Conservation (phyloP, 2,888 invertebrate genomes). For the Stegophylla sp. region DNA sequence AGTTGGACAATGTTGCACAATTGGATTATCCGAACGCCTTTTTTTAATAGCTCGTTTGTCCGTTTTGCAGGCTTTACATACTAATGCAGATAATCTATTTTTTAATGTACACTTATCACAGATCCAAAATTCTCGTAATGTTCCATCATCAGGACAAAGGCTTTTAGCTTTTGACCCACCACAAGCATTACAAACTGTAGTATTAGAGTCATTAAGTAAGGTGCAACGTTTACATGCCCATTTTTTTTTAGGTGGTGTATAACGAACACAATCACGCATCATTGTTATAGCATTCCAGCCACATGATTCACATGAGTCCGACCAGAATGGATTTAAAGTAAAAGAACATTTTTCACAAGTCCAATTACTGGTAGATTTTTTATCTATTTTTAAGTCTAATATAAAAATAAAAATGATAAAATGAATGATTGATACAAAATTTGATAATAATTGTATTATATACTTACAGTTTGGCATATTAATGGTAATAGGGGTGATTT, state of each 20-base stretch:
- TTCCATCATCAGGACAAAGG: constrained; percentile 72
- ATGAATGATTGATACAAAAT: neutral
- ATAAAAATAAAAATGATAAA: neutral
- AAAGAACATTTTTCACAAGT: constrained; percentile 88
- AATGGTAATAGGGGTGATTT: constrained; percentile 20
- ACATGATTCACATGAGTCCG: constrained; percentile 82
- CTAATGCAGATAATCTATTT: constrained; percentile 74
- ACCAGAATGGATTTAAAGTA: constrained; percentile 83
- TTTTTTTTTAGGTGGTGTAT: constrained; percentile 66
- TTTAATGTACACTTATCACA: constrained; percentile 83
- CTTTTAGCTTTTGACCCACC: constrained; percentile 82
- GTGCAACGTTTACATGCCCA: constrained; percentile 92
- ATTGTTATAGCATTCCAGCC: constrained; percentile 74
- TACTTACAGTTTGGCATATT: constrained; percentile 32
- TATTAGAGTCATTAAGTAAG: constrained; percentile 76
- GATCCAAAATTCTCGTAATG: constrained; percentile 78
- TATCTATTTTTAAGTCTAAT: constrained; percentile 7
- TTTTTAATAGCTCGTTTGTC: constrained; percentile 62
- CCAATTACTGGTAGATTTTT: constrained; percentile 72
- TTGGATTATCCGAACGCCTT: constrained; percentile 58
- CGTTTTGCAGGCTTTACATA: constrained; percentile 81
- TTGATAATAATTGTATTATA: neutral
- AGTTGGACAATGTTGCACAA: constrained; percentile 76
- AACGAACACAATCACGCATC: constrained; percentile 63
- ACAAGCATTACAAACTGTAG: constrained; percentile 83